phyloP scores from a whole-genome alignment of 2,113 vertebrate genomes.

The Neolamprologus sp. region DNA sequence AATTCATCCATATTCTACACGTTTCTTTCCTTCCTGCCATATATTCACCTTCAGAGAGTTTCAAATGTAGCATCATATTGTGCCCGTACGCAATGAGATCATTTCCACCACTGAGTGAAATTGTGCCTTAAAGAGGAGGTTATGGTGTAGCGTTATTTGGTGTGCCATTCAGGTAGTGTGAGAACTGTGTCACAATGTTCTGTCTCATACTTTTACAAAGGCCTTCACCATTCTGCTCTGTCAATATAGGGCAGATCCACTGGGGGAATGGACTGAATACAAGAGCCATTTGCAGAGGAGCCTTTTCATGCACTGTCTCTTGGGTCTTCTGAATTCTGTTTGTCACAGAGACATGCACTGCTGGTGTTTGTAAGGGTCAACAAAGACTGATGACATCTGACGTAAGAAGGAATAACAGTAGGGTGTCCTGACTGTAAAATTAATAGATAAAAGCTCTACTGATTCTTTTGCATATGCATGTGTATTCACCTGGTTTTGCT shows the following conservation, averaged over 20 bases:
- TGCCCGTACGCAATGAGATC: background rate
- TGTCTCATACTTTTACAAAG: conserved; percentile 33
- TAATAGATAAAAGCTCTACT: background rate
- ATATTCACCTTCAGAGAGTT: background rate
- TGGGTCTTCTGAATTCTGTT: conserved; percentile 47
- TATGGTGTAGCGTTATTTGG: background rate
- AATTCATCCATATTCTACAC: background rate
- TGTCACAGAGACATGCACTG: conserved; percentile 16
- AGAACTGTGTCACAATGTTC: conserved; percentile 57
- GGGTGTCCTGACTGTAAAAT: conserved; percentile 14
- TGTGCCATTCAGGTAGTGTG: conserved; percentile 50
- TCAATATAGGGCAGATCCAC: conserved; percentile 57
- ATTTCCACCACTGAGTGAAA: background rate
- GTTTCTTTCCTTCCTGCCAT: background rate
- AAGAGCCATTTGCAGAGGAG: conserved; percentile 37
- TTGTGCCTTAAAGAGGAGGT: background rate
- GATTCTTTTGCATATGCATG: background rate
- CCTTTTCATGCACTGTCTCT: conserved; percentile 53
- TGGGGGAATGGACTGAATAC: conserved; percentile 34
- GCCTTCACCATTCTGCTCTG: conserved; percentile 49
- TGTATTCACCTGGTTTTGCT: background rate
- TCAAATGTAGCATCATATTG: background rate
- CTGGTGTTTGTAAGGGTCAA: conserved; percentile 1
- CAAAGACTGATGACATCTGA: conserved; percentile 47
- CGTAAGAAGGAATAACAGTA: conserved; percentile 14